Conservation (phyloP, 53 echinoderm and acorn worm genomes). For the Hippasteria phrygiana region DNA sequence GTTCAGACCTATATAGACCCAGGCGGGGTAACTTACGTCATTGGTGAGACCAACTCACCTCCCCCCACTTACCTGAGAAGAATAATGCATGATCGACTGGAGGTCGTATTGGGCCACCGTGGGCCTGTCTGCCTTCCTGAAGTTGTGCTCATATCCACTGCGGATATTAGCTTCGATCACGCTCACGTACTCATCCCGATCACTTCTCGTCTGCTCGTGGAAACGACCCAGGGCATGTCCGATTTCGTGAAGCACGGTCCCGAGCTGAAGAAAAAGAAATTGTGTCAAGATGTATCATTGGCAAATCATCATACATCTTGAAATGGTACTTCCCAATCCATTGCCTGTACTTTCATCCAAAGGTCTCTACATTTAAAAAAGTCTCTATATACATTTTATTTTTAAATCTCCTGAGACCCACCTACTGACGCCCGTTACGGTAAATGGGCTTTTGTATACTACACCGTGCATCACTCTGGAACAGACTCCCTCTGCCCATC, state of each 20-base stretch:
- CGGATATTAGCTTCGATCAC: constrained; percentile 52
- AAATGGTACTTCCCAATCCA: no score
- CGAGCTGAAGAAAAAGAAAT: constrained; percentile 9
- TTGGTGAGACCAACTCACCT: no score
- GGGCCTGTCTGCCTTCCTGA: neutral
- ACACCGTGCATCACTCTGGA: no score
- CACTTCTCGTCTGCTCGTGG: constrained; percentile 62
- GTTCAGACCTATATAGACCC: no score
- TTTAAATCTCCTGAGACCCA: no score
- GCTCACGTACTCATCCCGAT: constrained; percentile 52
- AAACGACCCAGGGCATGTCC: constrained; percentile 64
- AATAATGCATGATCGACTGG: constrained; percentile 69
- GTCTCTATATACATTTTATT: no score
- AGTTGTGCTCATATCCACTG: constrained; percentile 33
- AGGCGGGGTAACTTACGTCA: no score
- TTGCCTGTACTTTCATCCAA: no score
- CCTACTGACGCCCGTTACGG: no score
- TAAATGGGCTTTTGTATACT: no score
- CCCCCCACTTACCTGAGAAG: constrained; percentile 12
- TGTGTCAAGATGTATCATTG: neutral
- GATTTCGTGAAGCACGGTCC: constrained; percentile 54
- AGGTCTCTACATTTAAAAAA: no score
- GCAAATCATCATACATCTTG: neutral
- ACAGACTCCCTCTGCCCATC: no score
- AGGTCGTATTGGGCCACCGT: constrained; percentile 46